Base-by-base conservation (phyloP, 2,888 invertebrate species). In the Apodemia mormo region DNA sequence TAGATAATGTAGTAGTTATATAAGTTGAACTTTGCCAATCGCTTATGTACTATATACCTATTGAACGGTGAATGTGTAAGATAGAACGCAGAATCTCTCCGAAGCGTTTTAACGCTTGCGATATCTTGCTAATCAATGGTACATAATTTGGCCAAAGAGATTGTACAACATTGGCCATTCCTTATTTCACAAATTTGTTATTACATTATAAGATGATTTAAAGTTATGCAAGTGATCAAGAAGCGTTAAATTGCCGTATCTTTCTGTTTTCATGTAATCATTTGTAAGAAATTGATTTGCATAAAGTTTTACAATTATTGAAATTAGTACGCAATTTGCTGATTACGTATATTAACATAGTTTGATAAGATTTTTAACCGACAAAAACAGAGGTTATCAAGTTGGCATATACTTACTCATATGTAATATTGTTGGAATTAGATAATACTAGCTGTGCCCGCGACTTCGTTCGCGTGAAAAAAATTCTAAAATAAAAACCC, bases 141-240 rank as follows among this genome's bases (percentile, higher is more conserved):
- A 58, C 30, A 29, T 58, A 58, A 58, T 58, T 45, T 58, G 29
- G 58, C 58, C 29, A 58, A 58, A 58, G 58, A 58, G 58, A 58
- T 58, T 58, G 58, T 30, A 58, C 58, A 58, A 58, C 45, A 45
- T 45, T 45, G 58, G 49, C 52, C 45, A n/a, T 52, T 64, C 64
- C 64, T 49, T 52, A 65, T 68, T 68, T 65, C 65, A 64, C 52
- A 65, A 58, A 58, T 29, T 68, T 64, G 61, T 49, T 66, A 66
- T 68, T 68, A 40, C 68, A 43, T 52, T 52, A 68, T 58, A 22
- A 52, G 58, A 68, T 40, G 68, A 68, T 64, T 43, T 49, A 49
- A 29, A 61, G 52, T 68, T 68, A 64, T 64, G 49, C 68, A 68
- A 68, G 68, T 65, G 64, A 52, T 22, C 65, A 68, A 68, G 68